Percentiles rank a stretch among this genome's conserved stretches.
phyloP scores from a whole-genome alignment of 2,113 vertebrate species.

The Cryptomyrus ogoouensis region DNA sequence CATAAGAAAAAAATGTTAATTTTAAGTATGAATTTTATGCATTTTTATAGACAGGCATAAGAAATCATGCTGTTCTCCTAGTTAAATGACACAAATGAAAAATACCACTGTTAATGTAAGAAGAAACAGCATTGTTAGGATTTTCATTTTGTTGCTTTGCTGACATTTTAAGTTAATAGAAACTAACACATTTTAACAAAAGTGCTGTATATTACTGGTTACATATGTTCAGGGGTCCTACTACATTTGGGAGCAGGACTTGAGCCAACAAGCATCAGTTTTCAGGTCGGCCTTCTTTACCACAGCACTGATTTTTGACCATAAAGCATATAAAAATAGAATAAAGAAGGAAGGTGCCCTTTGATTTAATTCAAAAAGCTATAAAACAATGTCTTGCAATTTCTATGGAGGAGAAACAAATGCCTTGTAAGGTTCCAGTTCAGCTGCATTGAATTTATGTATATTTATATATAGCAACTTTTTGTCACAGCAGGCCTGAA shows the following conservation, averaged over 20 bases:
- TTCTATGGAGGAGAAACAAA: not conserved
- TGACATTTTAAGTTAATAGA: not conserved
- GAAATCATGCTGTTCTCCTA: not conserved
- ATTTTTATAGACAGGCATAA: not conserved
- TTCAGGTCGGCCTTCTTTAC: not conserved
- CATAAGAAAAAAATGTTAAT: not conserved
- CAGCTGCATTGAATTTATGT: not conserved
- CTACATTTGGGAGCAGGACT: not conserved
- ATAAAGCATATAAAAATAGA: not conserved
- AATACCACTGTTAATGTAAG: not conserved
- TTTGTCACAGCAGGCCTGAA: not conserved
- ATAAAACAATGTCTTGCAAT: not conserved
- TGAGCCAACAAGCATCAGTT: not conserved
- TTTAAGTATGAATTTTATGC: not conserved
- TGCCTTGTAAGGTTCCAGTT: not conserved
- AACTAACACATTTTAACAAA: not conserved
- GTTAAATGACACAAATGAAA: not conserved
- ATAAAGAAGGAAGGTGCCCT: not conserved
- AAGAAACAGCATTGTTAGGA: not conserved
- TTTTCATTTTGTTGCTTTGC: not conserved
- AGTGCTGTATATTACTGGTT: not conserved
- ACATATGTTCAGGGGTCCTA: not conserved
- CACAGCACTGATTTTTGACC: not conserved
- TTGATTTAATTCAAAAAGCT: not conserved
- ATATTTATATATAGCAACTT: not conserved